Percentiles rank a stretch among this genome's conserved stretches.
These are phyloP conservation scores for Montifringilla adamsi DNA, from an alignment of 2,113 vertebrate genomes.

Conservation along the genomic window DNA sequence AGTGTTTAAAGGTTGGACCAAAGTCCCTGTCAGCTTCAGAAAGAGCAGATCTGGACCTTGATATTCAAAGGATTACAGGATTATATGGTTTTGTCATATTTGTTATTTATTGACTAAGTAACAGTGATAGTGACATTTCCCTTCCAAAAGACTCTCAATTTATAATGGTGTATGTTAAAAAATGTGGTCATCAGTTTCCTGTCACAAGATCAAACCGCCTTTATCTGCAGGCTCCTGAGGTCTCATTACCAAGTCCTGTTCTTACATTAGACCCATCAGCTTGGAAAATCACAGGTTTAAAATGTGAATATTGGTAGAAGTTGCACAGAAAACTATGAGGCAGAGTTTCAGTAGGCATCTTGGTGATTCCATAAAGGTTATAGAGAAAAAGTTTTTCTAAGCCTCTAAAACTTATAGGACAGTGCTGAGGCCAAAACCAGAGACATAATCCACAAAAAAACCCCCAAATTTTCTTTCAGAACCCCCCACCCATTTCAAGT, in stretches of 20 bases:
- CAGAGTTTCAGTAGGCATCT: background rate
- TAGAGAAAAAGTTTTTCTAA: background rate
- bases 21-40: background rate
- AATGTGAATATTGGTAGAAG: background rate
- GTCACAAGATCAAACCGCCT: background rate
- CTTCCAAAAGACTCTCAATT: background rate
- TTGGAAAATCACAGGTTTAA: background rate
- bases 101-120: background rate
- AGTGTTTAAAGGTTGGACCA: background rate
- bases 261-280: background rate
- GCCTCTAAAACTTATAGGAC: background rate
- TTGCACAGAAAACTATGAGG: background rate
- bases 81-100: background rate
- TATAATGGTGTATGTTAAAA: background rate
- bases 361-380: background rate
- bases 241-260: background rate
- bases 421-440: background rate
- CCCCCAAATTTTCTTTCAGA: background rate
- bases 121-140: background rate
- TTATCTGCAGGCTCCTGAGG: accelerated
- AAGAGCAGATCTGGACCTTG: background rate
- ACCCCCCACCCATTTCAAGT: background rate
- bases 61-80: background rate
- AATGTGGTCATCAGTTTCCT: background rate
- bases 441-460: accelerated